Conservation (phyloP, 2,113 vertebrate genomes). For the Atlantisia rogersi region DNA sequence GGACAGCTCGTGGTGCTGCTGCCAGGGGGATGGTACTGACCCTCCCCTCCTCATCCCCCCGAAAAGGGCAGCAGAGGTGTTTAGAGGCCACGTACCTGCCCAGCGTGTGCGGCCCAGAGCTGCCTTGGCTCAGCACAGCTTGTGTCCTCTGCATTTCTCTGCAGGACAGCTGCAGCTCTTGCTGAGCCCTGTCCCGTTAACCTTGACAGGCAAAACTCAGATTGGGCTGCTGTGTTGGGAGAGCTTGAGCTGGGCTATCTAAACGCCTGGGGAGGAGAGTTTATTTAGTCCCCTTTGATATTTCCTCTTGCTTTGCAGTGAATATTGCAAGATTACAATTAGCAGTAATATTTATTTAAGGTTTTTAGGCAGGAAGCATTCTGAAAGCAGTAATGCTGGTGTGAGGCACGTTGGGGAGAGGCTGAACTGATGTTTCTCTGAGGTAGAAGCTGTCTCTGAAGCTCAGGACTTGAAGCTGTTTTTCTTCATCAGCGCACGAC, state of each 20-base stretch:
- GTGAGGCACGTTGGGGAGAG: neutral
- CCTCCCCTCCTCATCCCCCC: neutral
- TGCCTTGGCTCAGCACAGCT: neutral
- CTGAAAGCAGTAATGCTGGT: neutral
- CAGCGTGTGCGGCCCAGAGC: neutral
- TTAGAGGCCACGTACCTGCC: neutral
- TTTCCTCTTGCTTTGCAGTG: neutral
- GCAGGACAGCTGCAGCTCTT: neutral
- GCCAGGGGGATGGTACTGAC: neutral
- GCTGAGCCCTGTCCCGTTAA: neutral
- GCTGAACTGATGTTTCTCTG: neutral
- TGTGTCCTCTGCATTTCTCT: neutral
- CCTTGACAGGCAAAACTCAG: neutral
- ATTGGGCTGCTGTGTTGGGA: neutral
- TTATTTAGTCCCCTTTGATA: neutral
- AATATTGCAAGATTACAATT: neutral
- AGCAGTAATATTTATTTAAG: neutral
- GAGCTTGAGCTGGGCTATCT: neutral
- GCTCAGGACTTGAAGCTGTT: neutral
- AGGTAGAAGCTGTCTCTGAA: neutral
- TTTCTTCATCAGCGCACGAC: neutral
- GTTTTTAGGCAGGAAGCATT: neutral
- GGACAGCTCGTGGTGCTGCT: neutral
- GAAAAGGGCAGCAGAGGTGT: neutral
- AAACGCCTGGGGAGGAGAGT: neutral